Percentiles rank a stretch among this genome's conserved stretches.
Conservation (phyloP, 2,797 vertebrate genomes). For the Toxotes lorentzi region DNA sequence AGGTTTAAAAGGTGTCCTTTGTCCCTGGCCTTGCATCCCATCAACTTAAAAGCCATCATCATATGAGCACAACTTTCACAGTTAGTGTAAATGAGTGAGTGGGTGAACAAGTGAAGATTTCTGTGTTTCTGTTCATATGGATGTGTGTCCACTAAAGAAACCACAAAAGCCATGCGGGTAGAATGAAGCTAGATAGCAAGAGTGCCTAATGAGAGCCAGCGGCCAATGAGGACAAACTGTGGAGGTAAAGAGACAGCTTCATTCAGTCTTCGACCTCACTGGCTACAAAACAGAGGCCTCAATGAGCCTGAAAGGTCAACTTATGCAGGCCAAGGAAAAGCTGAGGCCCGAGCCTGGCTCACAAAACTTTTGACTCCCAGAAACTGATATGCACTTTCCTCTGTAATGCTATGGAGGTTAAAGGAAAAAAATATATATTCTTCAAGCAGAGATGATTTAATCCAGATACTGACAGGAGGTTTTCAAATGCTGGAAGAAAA, state of each 20-base stretch:
- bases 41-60: constrained; percentile 68
- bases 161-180: constrained; percentile 75
- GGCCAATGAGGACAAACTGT: constrained; percentile 38
- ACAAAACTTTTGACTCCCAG: constrained; percentile 33
- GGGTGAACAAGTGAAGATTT: constrained; percentile 42
- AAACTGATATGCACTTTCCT: constrained; percentile 64
- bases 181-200: constrained; percentile 62
- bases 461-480: constrained; percentile 32
- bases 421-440: constrained; percentile 5
- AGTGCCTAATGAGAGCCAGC: constrained; percentile 72
- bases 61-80: constrained; percentile 40
- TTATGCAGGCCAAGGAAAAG: constrained; percentile 28
- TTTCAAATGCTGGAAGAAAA: constrained; percentile 20
- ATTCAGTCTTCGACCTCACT: constrained; percentile 43
- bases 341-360: constrained; percentile 23
- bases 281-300: constrained; percentile 48
- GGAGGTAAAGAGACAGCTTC: constrained; percentile 22
- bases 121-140: constrained; percentile 50
- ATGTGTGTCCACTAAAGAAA: constrained; percentile 44
- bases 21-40: constrained; percentile 24
- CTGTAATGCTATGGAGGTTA: constrained; percentile 21
- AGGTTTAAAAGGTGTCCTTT: constrained; percentile 31
- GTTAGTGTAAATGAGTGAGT: constrained; percentile 46
- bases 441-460: constrained; percentile 39
- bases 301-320: constrained; percentile 23